Evolutionary conservation across 2,113 vertebrate species (phyloP), one percentile per base, ranked within the genome.

Genomic region (Pedetes capensis): DNA sequence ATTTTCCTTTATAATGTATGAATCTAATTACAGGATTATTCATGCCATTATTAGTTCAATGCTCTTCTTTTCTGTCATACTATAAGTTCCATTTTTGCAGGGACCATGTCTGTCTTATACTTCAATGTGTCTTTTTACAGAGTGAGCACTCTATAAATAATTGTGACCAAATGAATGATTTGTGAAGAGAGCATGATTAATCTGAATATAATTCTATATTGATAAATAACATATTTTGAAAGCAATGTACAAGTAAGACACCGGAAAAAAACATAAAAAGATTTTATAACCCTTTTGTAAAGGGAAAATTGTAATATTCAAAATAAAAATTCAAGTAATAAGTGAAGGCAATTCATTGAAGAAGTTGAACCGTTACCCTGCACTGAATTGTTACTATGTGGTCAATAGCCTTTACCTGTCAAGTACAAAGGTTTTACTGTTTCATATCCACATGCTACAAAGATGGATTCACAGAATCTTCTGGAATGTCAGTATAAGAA

Each of bases 11-110:
- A 81, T 92, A 87, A 64, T 93, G 22, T 39, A 89, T 90, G 95
- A 96, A 90, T 93, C 71, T 94, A 96, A 92, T 95, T 92, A 87
- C 96, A 64, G 89, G 42, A 66, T 85, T 95, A 95, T 85, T 83
- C 89, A 93, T 87, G 87, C n/a, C 75, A 91, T 96, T 94, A 94
- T 82, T 91, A 94, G 32, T 87, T 91, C 92, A 93, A 89, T 92
- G 51, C 29, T 66, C 34, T 93, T 34, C 61, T 95, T 68, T 87
- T n/a, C 37, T 75, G 3, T 86, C 87, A 59, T 94, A 87, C 39
- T 93, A 32, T 89, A 94, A 76, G 80, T 66, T 94, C 75, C 39
- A 93, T 83, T 89, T 91, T 51, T 83, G 29, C 89, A 94, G n/a
- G 7, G 34, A 94, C 69, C 47, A 47, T 51, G 71, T 87, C 74